phyloP scores from a whole-genome alignment of 1,140 invertebrate genomes.

The Dolichoris vasculosae region DNA sequence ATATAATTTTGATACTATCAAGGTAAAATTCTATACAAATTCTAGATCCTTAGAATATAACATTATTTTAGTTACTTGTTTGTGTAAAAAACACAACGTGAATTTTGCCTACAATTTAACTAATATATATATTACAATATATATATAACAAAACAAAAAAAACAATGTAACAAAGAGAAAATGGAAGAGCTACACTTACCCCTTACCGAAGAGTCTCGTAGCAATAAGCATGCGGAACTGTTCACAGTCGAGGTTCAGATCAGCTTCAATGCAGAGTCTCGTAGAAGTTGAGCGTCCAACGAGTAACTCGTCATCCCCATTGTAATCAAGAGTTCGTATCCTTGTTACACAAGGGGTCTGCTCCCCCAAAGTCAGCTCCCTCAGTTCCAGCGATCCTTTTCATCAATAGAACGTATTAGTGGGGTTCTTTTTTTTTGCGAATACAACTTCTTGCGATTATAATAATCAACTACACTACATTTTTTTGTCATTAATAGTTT shows the following conservation, averaged over 20 bases:
- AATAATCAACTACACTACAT: too few species aligned
- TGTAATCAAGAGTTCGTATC: constrained; percentile 67
- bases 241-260: constrained; percentile 73
- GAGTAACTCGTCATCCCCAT: constrained; percentile 61
- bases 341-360: constrained; percentile 71
- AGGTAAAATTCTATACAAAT: too few species aligned
- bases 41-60: neutral
- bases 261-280: constrained; percentile 74
- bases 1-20: too few species aligned
- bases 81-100: neutral
- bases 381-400: constrained; percentile 67
- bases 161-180: neutral
- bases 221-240: constrained; percentile 76
- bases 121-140: neutral
- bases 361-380: constrained; percentile 70
- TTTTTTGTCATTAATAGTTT: too few species aligned
- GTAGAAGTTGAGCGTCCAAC: constrained; percentile 55
- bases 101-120: neutral
- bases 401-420: neutral
- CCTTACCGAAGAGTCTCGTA: constrained; percentile 74
- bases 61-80: neutral
- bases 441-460: too few species aligned
- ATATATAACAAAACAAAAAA: neutral
- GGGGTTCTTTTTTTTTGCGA: neutral
- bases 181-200: constrained; percentile 62